These are phyloP conservation scores for Podabrus alpinus DNA, from an alignment of 2,888 invertebrate genomes.

Conservation along the genomic window DNA sequence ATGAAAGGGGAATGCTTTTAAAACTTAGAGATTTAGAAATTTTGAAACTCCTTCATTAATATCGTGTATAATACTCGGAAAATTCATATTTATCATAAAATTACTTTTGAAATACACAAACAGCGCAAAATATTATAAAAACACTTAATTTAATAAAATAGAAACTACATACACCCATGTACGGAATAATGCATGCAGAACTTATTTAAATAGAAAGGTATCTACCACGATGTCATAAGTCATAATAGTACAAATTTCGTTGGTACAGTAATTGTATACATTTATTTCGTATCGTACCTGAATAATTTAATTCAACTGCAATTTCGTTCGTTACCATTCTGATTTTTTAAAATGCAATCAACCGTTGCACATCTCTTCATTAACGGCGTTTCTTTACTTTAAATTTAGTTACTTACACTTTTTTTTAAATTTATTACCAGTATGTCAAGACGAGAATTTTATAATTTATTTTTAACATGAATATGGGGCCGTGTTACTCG, in stretches of 20 bases:
- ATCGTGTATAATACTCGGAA: too few relatives aligned
- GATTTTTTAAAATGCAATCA: not conserved
- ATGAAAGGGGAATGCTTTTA: not conserved
- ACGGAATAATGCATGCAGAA: not conserved
- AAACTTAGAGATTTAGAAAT: not conserved
- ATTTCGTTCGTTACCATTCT: not conserved
- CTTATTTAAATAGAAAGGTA: too few relatives aligned
- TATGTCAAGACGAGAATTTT: not conserved
- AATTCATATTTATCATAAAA: not conserved
- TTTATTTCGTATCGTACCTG: not conserved
- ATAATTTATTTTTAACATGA: not conserved
- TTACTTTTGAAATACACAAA: not conserved
- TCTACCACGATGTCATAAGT: too few relatives aligned
- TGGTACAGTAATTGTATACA: not conserved
- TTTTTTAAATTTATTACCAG: not conserved
- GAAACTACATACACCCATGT: not conserved
- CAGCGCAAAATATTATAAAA: not conserved
- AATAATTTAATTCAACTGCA: not conserved
- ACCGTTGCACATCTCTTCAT: not conserved
- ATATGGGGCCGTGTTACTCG: not conserved
- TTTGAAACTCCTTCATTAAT: not conserved
- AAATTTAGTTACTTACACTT: not conserved
- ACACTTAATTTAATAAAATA: not conserved
- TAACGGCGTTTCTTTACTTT: not conserved
- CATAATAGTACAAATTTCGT: not conserved